Percentiles rank a stretch among this genome's conserved stretches.
Evolutionary conservation across 2,113 vertebrate genomes (phyloP).

Genomic region (Nothoprocta pentlandii): DNA sequence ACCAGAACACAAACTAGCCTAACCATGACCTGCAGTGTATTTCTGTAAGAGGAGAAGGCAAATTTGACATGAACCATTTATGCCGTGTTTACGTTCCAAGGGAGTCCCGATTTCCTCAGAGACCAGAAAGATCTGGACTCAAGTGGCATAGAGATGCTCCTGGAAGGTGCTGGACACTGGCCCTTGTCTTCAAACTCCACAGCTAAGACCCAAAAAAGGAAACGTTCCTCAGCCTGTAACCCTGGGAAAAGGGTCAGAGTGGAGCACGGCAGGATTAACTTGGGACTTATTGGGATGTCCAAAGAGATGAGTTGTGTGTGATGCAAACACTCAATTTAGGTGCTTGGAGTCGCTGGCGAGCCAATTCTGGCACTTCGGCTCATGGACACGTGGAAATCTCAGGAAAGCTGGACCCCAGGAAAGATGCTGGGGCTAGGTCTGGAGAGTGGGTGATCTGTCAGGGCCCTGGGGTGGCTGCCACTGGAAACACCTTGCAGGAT

Average conservation of each 20-base stretch:
- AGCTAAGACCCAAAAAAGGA: not conserved
- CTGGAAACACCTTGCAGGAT: not conserved
- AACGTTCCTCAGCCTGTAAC: not conserved
- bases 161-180: not conserved
- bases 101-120: not conserved
- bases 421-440: not conserved
- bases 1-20: rapidly evolving
- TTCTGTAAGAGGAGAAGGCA: not conserved
- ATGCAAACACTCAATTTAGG: not conserved
- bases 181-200: not conserved
- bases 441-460: not conserved
- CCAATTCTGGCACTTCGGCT: rapidly evolving
- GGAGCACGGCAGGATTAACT: not conserved
- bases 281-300: rapidly evolving
- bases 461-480: too few species aligned
- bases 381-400: not conserved
- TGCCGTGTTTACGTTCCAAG: rapidly evolving
- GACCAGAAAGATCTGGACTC: not conserved
- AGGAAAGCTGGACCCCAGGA: not conserved
- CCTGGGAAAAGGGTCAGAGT: not conserved
- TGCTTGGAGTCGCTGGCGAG: rapidly evolving
- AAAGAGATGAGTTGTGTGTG: not conserved
- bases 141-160: rapidly evolving
- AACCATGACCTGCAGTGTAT: not conserved
- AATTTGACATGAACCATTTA: not conserved